phyloP scores from a whole-genome alignment of 2,888 invertebrate genomes.

The Julus scandinavius region DNA sequence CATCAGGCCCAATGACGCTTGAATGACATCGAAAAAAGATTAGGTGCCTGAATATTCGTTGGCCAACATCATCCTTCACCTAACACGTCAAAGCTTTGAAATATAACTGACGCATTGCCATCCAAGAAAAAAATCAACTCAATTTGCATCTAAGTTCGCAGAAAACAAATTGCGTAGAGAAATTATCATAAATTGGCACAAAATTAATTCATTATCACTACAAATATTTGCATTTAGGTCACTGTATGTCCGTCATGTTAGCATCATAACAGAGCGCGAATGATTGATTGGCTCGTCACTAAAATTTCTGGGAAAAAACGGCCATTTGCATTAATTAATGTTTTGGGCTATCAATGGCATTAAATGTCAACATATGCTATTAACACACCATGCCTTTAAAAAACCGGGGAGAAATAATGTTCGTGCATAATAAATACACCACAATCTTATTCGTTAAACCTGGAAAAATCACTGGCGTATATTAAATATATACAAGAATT shows the following conservation, averaged over 20 bases:
- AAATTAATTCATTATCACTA: background rate
- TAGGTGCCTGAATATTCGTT: slow-evolving; percentile 8
- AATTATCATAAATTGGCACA: background rate
- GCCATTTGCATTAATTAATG: background rate
- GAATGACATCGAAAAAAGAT: slow-evolving; percentile 11
- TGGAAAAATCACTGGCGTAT: background rate
- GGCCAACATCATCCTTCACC: slow-evolving; percentile 18
- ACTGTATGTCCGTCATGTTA: background rate
- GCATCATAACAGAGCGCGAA: background rate
- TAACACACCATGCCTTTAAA: background rate
- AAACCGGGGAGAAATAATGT: background rate
- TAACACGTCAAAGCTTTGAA: slow-evolving; percentile 12
- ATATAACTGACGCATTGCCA: slow-evolving; percentile 2
- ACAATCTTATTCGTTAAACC: background rate
- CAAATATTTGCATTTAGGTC: background rate
- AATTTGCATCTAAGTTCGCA: background rate
- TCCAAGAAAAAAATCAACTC: background rate
- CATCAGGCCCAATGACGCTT: slow-evolving; percentile 18
- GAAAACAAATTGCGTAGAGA: too few species aligned
- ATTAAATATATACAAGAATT: background rate
- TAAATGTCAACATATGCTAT: background rate
- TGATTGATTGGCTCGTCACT: slow-evolving; percentile 12
- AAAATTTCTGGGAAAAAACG: background rate
- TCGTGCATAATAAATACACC: background rate
- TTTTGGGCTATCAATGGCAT: background rate